Base-by-base conservation (phyloP, 2,113 vertebrate species). In the Notarius quadriscutis region DNA sequence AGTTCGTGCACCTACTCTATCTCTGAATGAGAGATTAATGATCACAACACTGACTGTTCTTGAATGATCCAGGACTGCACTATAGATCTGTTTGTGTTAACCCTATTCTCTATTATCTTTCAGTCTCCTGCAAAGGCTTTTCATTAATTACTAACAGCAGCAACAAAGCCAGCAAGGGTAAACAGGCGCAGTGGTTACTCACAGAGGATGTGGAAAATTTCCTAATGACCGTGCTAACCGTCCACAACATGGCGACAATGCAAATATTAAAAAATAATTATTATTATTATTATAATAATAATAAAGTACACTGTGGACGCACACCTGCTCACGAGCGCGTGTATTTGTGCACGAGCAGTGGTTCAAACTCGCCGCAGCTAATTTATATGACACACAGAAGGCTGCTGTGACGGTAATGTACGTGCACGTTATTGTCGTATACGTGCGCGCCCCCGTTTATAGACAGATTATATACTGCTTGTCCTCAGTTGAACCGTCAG, bases 201-300 rank as follows among this genome's bases (percentile, higher is more conserved):
- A 99, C 97, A 75, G 92, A 94, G 34, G 96, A 88, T n/a, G 95
- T 96, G 94, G 96, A 97, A 94, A 99, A 95, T 90, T 90, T 95
- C 94, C 97, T 94, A 15, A 97, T 89, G 89, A 95, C 91, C 85
- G 92, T 95, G n/a, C 87, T 91, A 57, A 94, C 93, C 34, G 93
- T 92, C 95, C 94, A 95, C 95, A 98, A 89, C 98, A 99, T 99
- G 92, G 74, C 89, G 89, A 58, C 75, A 69, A 86, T 51, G n/a
- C 62, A 41, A 25, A 41, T 78, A 83, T 25, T 12, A 11, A 4
- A 15, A 18, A 41, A 41, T 41, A 18, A 30, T 11, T 18, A 57
- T 7, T 8, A 63, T 25, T 2, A 65, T 10, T 11, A 15, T n/a
- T n/a, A n/a, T n/a, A n/a, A n/a, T n/a, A n/a, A n/a, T 6, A 48